Base-by-base conservation (phyloP, 1,140 invertebrate species). In the Drosophila pectinifera region DNA sequence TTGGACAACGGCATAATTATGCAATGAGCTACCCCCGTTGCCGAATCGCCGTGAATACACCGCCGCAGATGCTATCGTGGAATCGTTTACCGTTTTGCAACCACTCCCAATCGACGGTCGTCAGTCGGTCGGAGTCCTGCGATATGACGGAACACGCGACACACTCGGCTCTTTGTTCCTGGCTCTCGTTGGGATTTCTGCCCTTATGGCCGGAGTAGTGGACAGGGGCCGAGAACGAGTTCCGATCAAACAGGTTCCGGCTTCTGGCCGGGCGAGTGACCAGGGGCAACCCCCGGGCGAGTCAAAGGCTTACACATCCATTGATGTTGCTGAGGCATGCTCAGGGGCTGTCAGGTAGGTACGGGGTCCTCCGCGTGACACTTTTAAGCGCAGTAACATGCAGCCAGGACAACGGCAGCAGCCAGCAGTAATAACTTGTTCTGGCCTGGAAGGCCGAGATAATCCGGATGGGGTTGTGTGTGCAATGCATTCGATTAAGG, bases 1-100 rank as follows among this genome's bases (percentile, higher is more conserved):
- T 83, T 80, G 76, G 64, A 89, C 84, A 88, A 89, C 84, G 80
- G 68, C 80, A 88, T 88, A 88, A 88, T 89, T 88, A 88, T 88
- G 84, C 83, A 89, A 88, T 68, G 70, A 76, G 83, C 84, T 89
- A 89, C 82, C 82, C 82, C 57, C 59, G 56, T 43, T 63, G 42
- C 46, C 39, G 70, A 80, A 73, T 80, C 81, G 80, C 62, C n/a
- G n/a, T n/a, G n/a, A n/a, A n/a, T 68, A 79, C 28, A 67, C 57
- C 34, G 54, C 77, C 80, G 85, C 88, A 91, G 89, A 91, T 91
- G 89, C 78, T 91, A 91, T 91, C 89, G 55, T 51, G 55, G 59
- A 84, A 91, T 69, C 89, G 80, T 91, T 89, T 89, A 90, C 84
- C 68, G 77, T 80, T 84, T 62, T 46, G 46, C 62, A 59, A 61